Evolutionary conservation across 2,888 invertebrate species (phyloP), one percentile per base, ranked within the genome.

Genomic region (Drosophila hamatofila): DNA sequence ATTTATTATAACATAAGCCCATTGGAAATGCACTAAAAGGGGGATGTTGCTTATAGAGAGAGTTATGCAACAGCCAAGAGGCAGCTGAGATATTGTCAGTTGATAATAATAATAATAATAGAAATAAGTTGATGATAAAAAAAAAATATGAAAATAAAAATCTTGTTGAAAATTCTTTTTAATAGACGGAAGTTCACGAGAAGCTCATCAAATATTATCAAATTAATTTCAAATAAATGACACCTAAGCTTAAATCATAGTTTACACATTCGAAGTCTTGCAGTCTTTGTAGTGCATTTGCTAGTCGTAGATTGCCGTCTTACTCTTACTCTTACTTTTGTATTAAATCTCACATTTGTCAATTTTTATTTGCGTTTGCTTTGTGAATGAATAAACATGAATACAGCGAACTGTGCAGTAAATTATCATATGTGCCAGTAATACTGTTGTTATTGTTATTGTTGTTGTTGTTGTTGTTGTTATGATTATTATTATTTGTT

Each of bases 331-430:
- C 39, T 37, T 23, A 33, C 18, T 25, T 16, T 23, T n/a, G 54
- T 27, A 39, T 75, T 27, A 63, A 72, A 75, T 64, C 68, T 64
- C 70, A 63, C 74, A 80, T 83, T 77, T 78, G 74, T 88, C 82
- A 83, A 80, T 73, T 72, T 72, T 70, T 70, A 59, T 65, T 70
- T 73, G 48, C 46, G 37, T 56, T 68, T 23, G 62, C 54, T 55
- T 65, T 72, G 49, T 70, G 66, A 75, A 75, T 75, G 79, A 75
- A 75, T 79, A 70, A 70, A 77, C 68, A 77, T 78, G 65, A 75
- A 61, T 76, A 65, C 75, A 52, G 16, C 48, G 48, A 39, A 60
- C 48, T 75, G 37, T 67, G 60, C 78, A 63, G 60, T 76, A 73
- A 76, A 78, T 76, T 75, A 77, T 78, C 78, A 51, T 46, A 61